A percentile compares a stretch with the other conserved stretches of the same genome.
Evolutionary conservation across 2,888 invertebrate species (phyloP).

Genomic region (Leptothorax acervorum): DNA sequence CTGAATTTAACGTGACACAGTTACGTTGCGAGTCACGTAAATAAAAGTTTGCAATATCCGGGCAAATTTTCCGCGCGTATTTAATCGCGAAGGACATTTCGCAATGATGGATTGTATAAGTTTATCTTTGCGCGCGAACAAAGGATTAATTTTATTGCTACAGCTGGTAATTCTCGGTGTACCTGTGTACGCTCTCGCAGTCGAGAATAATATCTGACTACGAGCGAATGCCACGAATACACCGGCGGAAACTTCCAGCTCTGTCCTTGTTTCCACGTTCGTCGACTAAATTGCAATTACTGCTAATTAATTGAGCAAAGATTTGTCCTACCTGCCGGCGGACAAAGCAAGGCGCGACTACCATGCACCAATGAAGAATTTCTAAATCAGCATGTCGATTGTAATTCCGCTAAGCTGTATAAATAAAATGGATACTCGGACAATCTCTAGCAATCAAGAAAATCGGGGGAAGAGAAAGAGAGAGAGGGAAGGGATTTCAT

Average conservation of each 20-base stretch:
- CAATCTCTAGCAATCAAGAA: not conserved
- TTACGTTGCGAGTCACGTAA: not conserved
- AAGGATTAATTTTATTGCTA: conserved; percentile 43
- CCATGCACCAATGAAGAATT: conserved; percentile 58
- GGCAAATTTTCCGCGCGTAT: not conserved
- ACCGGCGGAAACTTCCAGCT: conserved; percentile 55
- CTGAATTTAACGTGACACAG: not conserved
- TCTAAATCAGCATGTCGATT: conserved; percentile 53
- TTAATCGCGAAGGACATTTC: not conserved
- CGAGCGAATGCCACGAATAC: conserved; percentile 44
- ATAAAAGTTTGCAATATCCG: not conserved
- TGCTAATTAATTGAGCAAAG: conserved; percentile 79
- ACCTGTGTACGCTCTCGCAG: conserved; percentile 11
- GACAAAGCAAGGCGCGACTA: conserved; percentile 59
- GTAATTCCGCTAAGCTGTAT: not conserved
- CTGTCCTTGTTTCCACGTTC: conserved; percentile 58
- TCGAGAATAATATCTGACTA: conserved; percentile 34
- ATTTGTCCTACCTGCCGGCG: conserved; percentile 55
- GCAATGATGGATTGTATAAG: not conserved
- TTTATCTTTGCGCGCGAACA: not conserved
- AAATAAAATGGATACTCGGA: not conserved
- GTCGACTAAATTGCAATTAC: conserved; percentile 78
- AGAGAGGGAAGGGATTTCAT: not conserved
- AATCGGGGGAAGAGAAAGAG: not conserved
- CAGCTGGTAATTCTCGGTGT: conserved; percentile 14